These are phyloP conservation scores for Agelaius tricolor DNA, from an alignment of 2,113 vertebrate genomes.

Conservation along the genomic window DNA sequence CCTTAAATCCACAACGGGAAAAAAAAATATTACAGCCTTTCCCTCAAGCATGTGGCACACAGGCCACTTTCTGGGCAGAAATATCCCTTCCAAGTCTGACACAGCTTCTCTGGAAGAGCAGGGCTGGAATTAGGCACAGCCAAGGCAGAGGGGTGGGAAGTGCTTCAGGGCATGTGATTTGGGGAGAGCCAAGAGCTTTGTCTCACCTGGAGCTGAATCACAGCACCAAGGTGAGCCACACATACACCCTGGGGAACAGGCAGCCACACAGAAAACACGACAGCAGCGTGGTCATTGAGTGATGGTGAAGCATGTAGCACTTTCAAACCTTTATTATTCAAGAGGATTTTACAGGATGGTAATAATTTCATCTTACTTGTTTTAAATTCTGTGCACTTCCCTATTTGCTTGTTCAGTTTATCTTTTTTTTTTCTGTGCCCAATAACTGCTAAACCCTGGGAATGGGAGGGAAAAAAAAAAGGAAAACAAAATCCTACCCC, in stretches of 20 bases:
- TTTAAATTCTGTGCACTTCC: neutral
- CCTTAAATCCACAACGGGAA: neutral
- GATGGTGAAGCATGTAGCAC: slow-evolving; percentile 68
- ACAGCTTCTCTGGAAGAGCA: neutral
- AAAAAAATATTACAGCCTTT: neutral
- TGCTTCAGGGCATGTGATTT: neutral
- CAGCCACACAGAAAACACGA: slow-evolving; percentile 45
- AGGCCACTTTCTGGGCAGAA: neutral
- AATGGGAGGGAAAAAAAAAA: neutral
- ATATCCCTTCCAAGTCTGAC: neutral
- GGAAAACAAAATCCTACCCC: neutral
- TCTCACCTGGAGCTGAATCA: neutral
- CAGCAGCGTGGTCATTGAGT: slow-evolving; percentile 36
- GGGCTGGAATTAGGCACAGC: slow-evolving; percentile 4
- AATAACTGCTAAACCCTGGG: slow-evolving; percentile 63
- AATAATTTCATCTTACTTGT: neutral
- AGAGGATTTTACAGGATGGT: slow-evolving; percentile 12
- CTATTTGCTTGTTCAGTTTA: neutral
- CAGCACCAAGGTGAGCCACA: neutral
- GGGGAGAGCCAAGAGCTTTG: neutral
- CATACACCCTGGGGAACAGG: neutral
- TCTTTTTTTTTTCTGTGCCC: neutral
- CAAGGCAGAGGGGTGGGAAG: neutral
- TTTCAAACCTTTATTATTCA: slow-evolving; percentile 70
- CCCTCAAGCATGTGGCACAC: neutral